phyloP scores from a whole-genome alignment of 2,888 invertebrate species.

The Torymus aiolomorphi region DNA sequence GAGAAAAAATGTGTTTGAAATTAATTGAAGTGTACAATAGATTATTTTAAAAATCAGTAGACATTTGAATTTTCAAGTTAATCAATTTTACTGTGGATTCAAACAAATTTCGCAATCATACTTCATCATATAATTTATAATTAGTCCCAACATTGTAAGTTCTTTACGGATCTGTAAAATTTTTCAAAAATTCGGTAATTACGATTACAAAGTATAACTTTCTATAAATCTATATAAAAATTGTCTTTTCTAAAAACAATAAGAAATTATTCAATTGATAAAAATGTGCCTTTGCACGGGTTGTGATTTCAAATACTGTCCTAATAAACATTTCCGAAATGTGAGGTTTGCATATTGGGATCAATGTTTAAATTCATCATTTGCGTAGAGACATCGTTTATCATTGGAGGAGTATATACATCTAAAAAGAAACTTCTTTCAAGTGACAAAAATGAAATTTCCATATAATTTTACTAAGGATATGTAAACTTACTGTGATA shows the following conservation, averaged over 20 bases:
- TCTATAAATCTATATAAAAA: background rate
- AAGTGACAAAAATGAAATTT: background rate
- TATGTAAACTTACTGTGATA: constrained; percentile 40
- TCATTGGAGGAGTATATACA: constrained; percentile 12
- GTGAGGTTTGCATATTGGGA: constrained; percentile 5
- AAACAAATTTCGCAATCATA: constrained; percentile 15
- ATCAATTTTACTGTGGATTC: constrained; percentile 18
- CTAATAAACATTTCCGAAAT: constrained; percentile 35
- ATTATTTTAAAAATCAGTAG: constrained; percentile 33
- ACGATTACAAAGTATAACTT: background rate
- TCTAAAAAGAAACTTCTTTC: constrained; percentile 24
- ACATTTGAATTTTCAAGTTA: constrained; percentile 25
- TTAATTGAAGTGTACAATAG: background rate
- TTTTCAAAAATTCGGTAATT: constrained; percentile 17
- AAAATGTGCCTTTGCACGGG: too few species aligned
- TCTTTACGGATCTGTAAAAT: constrained; percentile 28
- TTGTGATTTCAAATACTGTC: background rate
- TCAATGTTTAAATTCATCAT: constrained; percentile 44
- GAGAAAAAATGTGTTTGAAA: too few species aligned
- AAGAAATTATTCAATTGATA: background rate
- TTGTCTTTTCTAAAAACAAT: background rate
- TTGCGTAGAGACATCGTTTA: constrained; percentile 40
- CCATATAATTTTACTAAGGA: background rate
- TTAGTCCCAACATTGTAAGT: constrained; percentile 47
- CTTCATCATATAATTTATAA: background rate